Conservation (phyloP, 2,888 invertebrate species). For the Lobophora halterata region DNA sequence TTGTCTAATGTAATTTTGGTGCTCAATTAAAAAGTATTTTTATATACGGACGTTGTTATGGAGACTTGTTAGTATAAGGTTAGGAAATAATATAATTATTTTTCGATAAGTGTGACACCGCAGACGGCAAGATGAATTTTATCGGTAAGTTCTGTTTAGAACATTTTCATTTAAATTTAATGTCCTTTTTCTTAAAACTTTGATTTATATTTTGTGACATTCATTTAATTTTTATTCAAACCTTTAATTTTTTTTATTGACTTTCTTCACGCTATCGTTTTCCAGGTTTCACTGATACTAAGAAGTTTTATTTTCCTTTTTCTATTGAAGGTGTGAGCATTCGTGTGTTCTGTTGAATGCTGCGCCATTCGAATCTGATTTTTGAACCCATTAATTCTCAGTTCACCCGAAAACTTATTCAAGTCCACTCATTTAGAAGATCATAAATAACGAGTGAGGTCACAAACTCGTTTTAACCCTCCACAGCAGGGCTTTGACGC, state of each 20-base stretch:
- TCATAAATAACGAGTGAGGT: conserved; percentile 11
- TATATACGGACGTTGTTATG: conserved; percentile 66
- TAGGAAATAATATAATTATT: conserved; percentile 40
- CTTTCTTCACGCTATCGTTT: too few relatives aligned
- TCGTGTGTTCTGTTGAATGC: background rate
- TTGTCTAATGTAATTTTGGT: conserved; percentile 69
- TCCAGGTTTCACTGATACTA: too few relatives aligned
- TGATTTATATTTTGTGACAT: background rate
- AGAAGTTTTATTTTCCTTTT: too few relatives aligned
- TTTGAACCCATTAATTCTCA: too few relatives aligned
- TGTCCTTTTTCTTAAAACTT: conserved; percentile 1
- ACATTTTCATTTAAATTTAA: background rate
- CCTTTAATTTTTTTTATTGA: too few relatives aligned
- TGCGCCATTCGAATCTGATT: background rate
- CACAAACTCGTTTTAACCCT: conserved; percentile 13
- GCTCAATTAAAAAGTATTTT: conserved; percentile 72
- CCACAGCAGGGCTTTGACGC: conserved; percentile 20
- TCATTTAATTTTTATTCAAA: background rate
- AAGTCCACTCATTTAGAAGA: background rate
- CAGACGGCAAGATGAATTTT: conserved; percentile 66
- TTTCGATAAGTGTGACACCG: conserved; percentile 48
- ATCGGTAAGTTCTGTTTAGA: conserved; percentile 58
- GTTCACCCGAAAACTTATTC: too few relatives aligned
- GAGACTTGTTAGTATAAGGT: conserved; percentile 52
- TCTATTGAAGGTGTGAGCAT: background rate